These are phyloP conservation scores for Dendrolimus pini DNA, from an alignment of 2,888 invertebrate species.

Conservation along the genomic window DNA sequence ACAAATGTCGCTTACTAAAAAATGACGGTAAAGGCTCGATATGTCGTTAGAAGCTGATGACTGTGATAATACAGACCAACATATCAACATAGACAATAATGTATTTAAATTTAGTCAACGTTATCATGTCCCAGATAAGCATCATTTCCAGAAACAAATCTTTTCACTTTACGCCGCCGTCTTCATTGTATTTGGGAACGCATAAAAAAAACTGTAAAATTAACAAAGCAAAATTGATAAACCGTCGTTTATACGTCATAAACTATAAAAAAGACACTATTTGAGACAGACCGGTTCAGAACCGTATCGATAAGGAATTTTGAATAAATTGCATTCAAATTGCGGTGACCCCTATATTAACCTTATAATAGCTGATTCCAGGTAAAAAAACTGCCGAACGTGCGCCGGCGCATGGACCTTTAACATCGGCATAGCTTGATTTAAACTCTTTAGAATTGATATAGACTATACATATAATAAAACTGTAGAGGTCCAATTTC, in stretches of 20 bases:
- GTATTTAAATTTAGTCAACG: too few relatives aligned
- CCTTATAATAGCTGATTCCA: background rate
- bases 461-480: too few relatives aligned
- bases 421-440: too few relatives aligned
- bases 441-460: too few relatives aligned
- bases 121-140: too few relatives aligned
- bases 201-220: background rate
- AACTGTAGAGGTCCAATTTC: too few relatives aligned
- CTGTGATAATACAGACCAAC: too few relatives aligned
- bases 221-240: background rate
- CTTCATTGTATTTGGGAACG: background rate
- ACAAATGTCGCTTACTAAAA: too few relatives aligned
- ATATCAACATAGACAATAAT: too few relatives aligned
- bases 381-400: background rate
- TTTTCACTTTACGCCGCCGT: background rate
- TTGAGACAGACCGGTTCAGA: conserved; percentile 10
- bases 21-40: too few relatives aligned
- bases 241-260: background rate
- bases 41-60: too few relatives aligned
- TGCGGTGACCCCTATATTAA: background rate
- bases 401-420: too few relatives aligned
- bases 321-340: background rate
- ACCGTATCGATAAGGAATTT: background rate
- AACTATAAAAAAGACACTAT: conserved; percentile 15
- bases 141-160: conserved; percentile 6